phyloP scores from a whole-genome alignment of 2,113 vertebrate species.

The Channa argus region DNA sequence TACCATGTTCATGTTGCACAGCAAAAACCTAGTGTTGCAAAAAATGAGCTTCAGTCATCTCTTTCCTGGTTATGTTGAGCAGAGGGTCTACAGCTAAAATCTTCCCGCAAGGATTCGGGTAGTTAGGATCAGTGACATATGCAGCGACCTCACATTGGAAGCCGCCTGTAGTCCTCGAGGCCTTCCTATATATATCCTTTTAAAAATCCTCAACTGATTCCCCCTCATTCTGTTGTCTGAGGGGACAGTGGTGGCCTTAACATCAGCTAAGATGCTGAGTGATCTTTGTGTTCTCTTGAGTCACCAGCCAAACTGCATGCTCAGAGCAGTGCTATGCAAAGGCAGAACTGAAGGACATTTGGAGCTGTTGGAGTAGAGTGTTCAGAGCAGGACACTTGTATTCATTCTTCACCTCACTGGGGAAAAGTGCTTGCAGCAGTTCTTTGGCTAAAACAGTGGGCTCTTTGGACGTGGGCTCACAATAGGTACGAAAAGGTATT shows the following conservation, averaged over 20 bases:
- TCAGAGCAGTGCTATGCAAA: background rate
- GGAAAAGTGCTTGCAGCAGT: background rate
- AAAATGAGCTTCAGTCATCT: background rate
- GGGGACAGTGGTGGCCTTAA: conserved; percentile 1
- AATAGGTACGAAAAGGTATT: background rate
- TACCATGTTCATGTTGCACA: background rate
- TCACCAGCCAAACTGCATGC: conserved; percentile 11
- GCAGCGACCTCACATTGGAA: conserved; percentile 6
- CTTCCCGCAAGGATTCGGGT: conserved; percentile 21
- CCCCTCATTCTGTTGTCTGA: conserved; percentile 21
- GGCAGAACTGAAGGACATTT: background rate
- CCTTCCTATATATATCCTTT: conserved; percentile 30
- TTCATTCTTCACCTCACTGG: background rate
- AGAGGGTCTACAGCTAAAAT: background rate
- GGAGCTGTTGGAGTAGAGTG: background rate
- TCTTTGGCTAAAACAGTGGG: background rate
- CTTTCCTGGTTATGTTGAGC: background rate
- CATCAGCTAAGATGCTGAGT: conserved; percentile 1
- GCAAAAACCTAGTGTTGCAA: background rate
- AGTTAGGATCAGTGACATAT: conserved; percentile 26
- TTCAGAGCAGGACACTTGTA: background rate
- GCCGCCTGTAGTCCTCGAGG: conserved; percentile 10
- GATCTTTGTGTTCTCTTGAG: conserved; percentile 12
- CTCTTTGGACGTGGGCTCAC: background rate
- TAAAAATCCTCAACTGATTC: background rate